phyloP scores from a whole-genome alignment of 2,113 vertebrate genomes.

The Illadopsis cleaveri region DNA sequence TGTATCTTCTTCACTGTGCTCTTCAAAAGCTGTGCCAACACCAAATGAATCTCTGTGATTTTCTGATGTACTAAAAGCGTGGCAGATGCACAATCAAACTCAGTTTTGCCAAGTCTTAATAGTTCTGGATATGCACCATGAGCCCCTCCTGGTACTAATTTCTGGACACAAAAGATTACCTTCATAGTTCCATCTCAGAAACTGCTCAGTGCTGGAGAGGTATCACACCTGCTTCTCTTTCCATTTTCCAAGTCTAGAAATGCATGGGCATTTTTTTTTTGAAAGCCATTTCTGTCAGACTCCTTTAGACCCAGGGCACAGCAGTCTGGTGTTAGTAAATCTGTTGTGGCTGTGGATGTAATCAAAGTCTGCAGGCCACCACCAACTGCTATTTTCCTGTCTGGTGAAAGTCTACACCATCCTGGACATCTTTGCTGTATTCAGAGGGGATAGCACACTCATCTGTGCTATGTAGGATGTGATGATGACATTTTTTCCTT shows the following conservation, averaged over 20 bases:
- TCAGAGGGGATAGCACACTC: not conserved
- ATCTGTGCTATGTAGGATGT: not conserved
- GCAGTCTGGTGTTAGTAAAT: not conserved
- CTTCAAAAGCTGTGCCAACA: not conserved
- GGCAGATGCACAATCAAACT: not conserved
- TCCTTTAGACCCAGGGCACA: not conserved
- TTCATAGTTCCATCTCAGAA: not conserved
- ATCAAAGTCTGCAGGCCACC: not conserved
- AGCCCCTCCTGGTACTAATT: not conserved
- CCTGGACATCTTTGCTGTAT: not conserved
- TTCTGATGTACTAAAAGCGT: not conserved
- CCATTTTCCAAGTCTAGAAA: not conserved
- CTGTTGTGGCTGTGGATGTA: not conserved
- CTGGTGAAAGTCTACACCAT: not conserved
- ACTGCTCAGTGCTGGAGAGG: not conserved
- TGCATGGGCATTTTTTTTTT: not conserved
- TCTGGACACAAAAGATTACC: not conserved
- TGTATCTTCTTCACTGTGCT: not conserved
- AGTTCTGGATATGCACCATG: not conserved
- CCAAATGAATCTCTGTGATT: not conserved
- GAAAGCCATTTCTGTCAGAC: not conserved
- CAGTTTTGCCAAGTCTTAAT: not conserved
- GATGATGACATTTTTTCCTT: not conserved
- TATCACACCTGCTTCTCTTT: not conserved
- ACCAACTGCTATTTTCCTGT: not conserved